Percentiles rank a stretch among this genome's conserved stretches.
Conservation (phyloP, 2,113 vertebrate genomes). For the Lycaon pictus region DNA sequence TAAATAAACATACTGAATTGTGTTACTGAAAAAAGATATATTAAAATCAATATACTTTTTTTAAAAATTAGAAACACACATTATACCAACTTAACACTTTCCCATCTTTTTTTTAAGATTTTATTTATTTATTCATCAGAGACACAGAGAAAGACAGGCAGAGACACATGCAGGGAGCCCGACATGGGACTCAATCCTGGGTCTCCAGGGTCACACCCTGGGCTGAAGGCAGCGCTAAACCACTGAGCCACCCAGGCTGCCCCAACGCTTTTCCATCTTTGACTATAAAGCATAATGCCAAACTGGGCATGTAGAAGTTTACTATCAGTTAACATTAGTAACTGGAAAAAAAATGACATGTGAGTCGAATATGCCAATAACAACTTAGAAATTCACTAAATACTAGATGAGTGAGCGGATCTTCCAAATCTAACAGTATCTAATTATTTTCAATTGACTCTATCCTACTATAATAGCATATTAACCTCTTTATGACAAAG, state of each 20-base stretch:
- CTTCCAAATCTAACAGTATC: not conserved
- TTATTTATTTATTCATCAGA: no score
- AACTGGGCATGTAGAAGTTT: not conserved
- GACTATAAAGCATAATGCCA: not conserved
- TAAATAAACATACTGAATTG: not conserved
- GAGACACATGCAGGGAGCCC: no score
- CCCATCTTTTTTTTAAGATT: no score
- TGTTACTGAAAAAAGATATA: constrained; percentile 28
- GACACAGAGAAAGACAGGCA: no score
- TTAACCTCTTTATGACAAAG: constrained; percentile 16
- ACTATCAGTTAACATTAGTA: not conserved
- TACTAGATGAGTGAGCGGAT: not conserved
- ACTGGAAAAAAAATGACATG: not conserved
- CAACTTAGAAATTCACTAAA: not conserved
- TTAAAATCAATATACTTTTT: not conserved
- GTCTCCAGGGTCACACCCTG: no score
- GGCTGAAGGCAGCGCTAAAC: no score
- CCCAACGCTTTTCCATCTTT: not conserved
- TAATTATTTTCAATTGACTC: not conserved
- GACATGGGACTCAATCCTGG: no score
- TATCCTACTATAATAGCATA: not conserved
- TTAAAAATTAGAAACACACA: not conserved
- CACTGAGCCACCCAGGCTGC: no score
- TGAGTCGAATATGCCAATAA: not conserved
- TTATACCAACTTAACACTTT: not conserved